Percentiles rank a stretch among this genome's conserved stretches.
These are phyloP conservation scores for Coenobita brevimanus DNA, from an alignment of 1,140 invertebrate species.

Conservation along the genomic window DNA sequence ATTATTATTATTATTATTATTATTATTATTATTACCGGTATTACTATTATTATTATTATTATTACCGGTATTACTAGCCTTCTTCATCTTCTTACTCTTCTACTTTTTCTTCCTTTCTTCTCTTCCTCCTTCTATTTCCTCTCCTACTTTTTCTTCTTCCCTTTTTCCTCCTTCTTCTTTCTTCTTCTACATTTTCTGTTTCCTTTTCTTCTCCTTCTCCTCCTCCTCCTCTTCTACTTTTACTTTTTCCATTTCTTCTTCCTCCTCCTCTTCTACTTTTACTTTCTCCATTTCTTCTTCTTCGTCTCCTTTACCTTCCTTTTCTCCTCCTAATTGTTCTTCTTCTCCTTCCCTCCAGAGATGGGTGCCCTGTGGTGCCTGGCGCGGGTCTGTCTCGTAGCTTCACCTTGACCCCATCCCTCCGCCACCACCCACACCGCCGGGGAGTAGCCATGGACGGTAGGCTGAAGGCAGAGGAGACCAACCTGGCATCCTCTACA, in stretches of 20 bases:
- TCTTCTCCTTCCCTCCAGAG: constrained; percentile 73
- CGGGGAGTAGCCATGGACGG: constrained; percentile 91
- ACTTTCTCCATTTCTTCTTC: too few species aligned
- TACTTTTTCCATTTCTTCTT: too few species aligned
- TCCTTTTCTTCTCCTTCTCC: neutral
- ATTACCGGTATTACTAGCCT: neutral
- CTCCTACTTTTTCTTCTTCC: too few species aligned
- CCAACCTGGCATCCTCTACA: constrained; percentile 79
- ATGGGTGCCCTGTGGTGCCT: constrained; percentile 93
- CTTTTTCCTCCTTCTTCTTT: neutral
- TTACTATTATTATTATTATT: neutral
- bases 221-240: too few species aligned
- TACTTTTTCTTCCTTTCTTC: neutral
- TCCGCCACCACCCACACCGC: constrained; percentile 89
- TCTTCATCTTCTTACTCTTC: neutral
- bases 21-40: neutral
- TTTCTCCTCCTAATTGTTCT: too few species aligned
- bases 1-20: neutral
- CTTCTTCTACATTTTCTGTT: neutral
- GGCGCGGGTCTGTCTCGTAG: constrained; percentile 89
- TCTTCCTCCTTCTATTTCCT: neutral
- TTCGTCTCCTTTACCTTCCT: too few species aligned
- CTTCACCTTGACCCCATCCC: constrained; percentile 88
- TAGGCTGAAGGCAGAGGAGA: constrained; percentile 85
- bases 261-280: too few species aligned